Base-by-base conservation (phyloP, 2,888 invertebrate species). In the Sceliomorpha sp. region DNA sequence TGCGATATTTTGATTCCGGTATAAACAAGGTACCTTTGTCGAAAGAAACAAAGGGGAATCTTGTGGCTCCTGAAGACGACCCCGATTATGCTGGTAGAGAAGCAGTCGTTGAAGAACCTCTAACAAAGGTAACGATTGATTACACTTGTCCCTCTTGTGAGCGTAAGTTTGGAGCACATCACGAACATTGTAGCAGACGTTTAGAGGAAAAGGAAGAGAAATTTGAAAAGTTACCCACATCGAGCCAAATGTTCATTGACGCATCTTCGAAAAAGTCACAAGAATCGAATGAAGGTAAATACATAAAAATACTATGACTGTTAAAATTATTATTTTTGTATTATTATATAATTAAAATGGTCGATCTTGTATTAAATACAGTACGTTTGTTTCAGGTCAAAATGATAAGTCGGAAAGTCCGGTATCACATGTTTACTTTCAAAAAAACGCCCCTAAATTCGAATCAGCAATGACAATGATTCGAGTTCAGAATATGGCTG, bases 131-230 rank as follows among this genome's bases (percentile, higher is more conserved):
- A 0, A 79, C 58, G 0, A 36, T 85, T 0, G 76, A 77, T 5
- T 77, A 73, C 39, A 50, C n/a, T 64, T 88, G 87, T 45, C 87
- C 80, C 0, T 79, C 76, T 1, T 88, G 88, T 55, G 81, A 82
- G 1, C 74, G 69, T 1, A 74, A 70, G 7, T 68, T 63, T 12
- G 75, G 73, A 1, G 70, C 66, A 0, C 83, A 84, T 24, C 72
- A 63, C 4, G 72, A 71, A 0, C 48, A 72, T 14, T 80, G 81
- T 14, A 67, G 53, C 9, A 51, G 53, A 48, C 48, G 42, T 13
- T 42, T 66, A 6, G 66, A 53, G 20, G 59, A 67, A 5, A 37
- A 42, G n/a, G 27, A 44, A 5, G 37, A 42, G n/a, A 15, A 39
- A 1, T 7, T 14, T 5, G 55, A 66, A n/a, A 58, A 34, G 29